Evolutionary conservation across 2,888 invertebrate species (phyloP).

Genomic region (Diogma glabrata): DNA sequence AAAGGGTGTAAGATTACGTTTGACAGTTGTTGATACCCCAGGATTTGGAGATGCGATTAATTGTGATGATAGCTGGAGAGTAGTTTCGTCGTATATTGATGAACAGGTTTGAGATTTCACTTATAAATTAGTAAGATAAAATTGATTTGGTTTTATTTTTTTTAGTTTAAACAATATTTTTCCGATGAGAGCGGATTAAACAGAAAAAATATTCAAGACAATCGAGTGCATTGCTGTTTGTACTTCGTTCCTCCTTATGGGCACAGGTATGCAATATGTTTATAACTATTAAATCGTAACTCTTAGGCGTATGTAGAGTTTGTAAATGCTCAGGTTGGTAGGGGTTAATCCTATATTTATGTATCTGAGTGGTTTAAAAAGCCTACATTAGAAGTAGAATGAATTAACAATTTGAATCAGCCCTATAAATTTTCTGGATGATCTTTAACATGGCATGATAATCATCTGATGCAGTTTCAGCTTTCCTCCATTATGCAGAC

Average conservation of each 20-base stretch:
- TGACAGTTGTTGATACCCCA: constrained; percentile 93
- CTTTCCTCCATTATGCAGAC: too few species aligned
- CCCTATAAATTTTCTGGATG: too few species aligned
- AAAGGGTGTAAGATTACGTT: constrained; percentile 75
- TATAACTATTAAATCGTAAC: too few species aligned
- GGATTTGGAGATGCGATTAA: constrained; percentile 90
- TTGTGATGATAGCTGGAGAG: constrained; percentile 87
- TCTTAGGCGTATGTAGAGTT: too few species aligned
- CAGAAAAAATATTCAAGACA: constrained; percentile 88
- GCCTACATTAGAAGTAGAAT: too few species aligned
- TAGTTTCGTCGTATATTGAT: constrained; percentile 84
- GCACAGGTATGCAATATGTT: constrained; percentile 70
- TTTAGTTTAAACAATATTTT: constrained; percentile 58
- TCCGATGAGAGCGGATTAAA: constrained; percentile 93
- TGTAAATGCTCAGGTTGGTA: too few species aligned
- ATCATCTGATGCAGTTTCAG: too few species aligned
- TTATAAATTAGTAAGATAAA: neutral
- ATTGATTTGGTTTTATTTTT: constrained; percentile 3
- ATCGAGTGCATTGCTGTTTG: constrained; percentile 89
- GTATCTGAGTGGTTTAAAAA: too few species aligned
- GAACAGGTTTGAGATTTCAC: constrained; percentile 49
- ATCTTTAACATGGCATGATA: too few species aligned
- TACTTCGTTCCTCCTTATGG: constrained; percentile 95
- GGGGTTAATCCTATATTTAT: too few species aligned
- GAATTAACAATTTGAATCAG: too few species aligned